phyloP scores from a whole-genome alignment of 2,797 vertebrate genomes.

The Geotrypetes seraphini region DNA sequence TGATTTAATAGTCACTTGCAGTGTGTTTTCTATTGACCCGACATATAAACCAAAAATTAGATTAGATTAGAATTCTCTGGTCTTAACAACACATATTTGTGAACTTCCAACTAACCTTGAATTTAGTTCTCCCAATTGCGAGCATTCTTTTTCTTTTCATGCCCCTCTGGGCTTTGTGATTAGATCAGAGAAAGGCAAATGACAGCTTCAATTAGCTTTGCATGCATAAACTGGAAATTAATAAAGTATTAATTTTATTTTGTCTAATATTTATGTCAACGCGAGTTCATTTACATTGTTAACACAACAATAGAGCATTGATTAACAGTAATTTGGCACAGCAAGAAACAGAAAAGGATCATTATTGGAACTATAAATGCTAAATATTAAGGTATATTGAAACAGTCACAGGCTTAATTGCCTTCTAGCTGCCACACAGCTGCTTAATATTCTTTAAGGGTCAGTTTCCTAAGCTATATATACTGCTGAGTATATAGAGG shows the following conservation, averaged over 20 bases:
- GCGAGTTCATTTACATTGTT: constrained; percentile 24
- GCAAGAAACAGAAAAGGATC: constrained; percentile 10
- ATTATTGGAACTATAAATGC: constrained; percentile 13
- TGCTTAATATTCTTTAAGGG: constrained; percentile 28
- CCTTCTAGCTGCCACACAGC: constrained; percentile 17
- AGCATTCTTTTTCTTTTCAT: neutral
- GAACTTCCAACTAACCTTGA: neutral
- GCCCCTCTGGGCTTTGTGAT: constrained; percentile 13
- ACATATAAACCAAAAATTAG: no score
- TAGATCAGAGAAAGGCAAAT: constrained; percentile 19
- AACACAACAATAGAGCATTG: constrained; percentile 7
- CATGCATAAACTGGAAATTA: constrained; percentile 22
- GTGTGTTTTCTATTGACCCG: neutral
- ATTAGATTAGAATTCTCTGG: neutral
- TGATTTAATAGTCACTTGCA: neutral
- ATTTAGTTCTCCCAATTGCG: neutral
- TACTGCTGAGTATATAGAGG: constrained; percentile 12
- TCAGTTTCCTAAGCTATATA: constrained; percentile 14
- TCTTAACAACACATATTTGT: neutral
- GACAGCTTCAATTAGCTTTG: constrained; percentile 16
- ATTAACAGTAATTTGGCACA: constrained; percentile 11
- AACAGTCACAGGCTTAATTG: constrained; percentile 23
- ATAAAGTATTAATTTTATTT: constrained; percentile 30
- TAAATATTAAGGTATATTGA: constrained; percentile 26
- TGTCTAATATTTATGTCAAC: constrained; percentile 22